A percentile compares a stretch with the other conserved stretches of the same genome.
Evolutionary conservation across 2,888 invertebrate genomes (phyloP).

Genomic region (Meteorus cinctellus): DNA sequence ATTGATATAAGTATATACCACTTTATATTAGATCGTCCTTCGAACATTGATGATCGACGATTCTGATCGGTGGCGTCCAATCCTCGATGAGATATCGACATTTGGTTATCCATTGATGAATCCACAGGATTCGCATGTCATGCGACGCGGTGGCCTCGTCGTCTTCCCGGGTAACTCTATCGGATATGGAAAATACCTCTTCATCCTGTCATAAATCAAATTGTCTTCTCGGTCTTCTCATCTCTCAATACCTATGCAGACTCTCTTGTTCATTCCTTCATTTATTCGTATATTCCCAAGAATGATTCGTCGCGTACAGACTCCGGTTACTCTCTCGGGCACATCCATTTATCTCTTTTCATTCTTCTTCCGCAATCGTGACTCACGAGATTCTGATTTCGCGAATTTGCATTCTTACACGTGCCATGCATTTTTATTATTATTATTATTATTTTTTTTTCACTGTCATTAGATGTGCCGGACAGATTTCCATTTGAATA

Average conservation of each 20-base stretch:
- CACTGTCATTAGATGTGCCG: background rate
- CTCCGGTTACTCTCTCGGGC: constrained; percentile 26
- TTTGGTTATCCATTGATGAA: constrained; percentile 43
- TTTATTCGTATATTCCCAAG: constrained; percentile 11
- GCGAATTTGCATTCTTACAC: constrained; percentile 39
- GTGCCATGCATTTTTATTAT: constrained; percentile 34
- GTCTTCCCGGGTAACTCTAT: constrained; percentile 34
- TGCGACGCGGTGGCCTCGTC: constrained; percentile 33
- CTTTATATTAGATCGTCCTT: background rate
- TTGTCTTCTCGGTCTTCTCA: constrained; percentile 36
- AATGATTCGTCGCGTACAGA: constrained; percentile 29
- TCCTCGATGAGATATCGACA: constrained; percentile 45
- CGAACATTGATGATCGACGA: constrained; percentile 45
- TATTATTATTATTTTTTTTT: background rate
- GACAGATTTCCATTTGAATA: constrained; percentile 13
- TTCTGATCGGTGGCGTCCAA: constrained; percentile 44
- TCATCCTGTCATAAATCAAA: constrained; percentile 51
- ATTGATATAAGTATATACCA: background rate
- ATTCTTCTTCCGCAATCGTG: constrained; percentile 37
- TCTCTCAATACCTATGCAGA: constrained; percentile 28
- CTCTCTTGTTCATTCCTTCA: constrained; percentile 16
- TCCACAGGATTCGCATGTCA: constrained; percentile 41
- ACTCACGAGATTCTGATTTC: constrained; percentile 39
- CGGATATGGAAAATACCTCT: constrained; percentile 47
- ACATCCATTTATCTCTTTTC: constrained; percentile 37